These are phyloP conservation scores for Gallirallus australis DNA, from an alignment of 2,797 vertebrate genomes.

Conservation along the genomic window DNA sequence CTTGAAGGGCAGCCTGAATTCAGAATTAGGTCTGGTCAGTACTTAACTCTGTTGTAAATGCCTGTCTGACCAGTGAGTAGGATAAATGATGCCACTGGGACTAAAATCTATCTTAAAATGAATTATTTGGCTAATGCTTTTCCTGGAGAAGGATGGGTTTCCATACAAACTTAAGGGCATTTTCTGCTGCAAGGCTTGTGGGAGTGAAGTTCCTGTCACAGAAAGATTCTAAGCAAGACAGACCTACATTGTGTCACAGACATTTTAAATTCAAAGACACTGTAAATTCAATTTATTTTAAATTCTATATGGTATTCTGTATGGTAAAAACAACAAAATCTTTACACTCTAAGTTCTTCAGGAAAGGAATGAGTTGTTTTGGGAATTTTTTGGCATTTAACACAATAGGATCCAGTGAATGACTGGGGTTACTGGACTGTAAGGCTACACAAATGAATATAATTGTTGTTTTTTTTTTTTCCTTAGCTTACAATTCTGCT, in stretches of 20 bases:
- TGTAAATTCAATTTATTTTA: neutral
- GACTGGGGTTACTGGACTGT: neutral
- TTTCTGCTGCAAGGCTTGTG: neutral
- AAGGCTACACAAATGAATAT: neutral
- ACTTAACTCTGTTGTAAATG: slow-evolving; percentile 33
- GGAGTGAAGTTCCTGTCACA: neutral
- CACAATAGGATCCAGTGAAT: neutral
- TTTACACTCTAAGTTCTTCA: neutral
- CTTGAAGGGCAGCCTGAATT: neutral
- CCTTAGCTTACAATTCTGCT: neutral
- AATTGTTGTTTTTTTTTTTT: neutral
- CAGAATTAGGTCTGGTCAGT: slow-evolving; percentile 26
- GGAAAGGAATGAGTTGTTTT: neutral
- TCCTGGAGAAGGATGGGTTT: neutral
- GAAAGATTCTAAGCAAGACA: neutral
- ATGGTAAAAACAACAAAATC: neutral
- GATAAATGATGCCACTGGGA: slow-evolving; percentile 57
- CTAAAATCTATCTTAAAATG: slow-evolving; percentile 20
- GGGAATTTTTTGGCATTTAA: neutral
- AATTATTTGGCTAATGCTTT: slow-evolving; percentile 37
- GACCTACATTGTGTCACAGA: neutral
- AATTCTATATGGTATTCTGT: neutral
- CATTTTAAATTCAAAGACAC: neutral
- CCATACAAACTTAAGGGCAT: neutral
- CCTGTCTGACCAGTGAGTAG: slow-evolving; percentile 14